These are phyloP conservation scores for Teleiodes luculella DNA, from an alignment of 2,888 invertebrate species.

Conservation along the genomic window DNA sequence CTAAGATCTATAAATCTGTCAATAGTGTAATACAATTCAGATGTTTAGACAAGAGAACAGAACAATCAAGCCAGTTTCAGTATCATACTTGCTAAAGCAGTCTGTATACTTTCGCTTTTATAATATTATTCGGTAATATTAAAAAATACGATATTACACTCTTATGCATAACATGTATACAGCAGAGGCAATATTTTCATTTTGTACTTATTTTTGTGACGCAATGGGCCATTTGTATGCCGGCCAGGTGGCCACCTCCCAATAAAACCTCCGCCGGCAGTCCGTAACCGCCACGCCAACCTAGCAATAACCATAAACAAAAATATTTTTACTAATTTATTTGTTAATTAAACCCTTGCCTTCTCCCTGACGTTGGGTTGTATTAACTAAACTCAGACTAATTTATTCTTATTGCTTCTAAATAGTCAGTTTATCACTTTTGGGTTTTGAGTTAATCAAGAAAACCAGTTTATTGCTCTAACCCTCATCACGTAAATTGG, in stretches of 20 bases:
- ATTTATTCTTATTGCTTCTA: neutral
- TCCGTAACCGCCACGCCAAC: constrained; percentile 7
- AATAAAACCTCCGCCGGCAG: constrained; percentile 6
- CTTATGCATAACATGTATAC: too few relatives aligned
- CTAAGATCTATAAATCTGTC: too few relatives aligned
- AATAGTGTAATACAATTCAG: too few relatives aligned
- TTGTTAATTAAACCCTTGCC: constrained; percentile 17
- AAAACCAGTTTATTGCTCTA: too few relatives aligned
- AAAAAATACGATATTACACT: too few relatives aligned
- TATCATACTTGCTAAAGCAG: too few relatives aligned
- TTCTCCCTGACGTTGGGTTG: neutral
- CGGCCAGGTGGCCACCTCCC: constrained; percentile 9
- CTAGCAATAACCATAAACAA: constrained; percentile 25
- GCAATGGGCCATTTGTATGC: constrained; percentile 10
- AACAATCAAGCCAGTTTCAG: too few relatives aligned
- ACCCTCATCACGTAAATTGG: too few relatives aligned
- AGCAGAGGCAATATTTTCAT: neutral
- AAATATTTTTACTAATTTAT: constrained; percentile 16
- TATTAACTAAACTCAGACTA: neutral
- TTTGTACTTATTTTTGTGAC: neutral
- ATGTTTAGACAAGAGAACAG: too few relatives aligned
- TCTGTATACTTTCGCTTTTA: too few relatives aligned
- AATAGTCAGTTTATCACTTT: constrained; percentile 1
- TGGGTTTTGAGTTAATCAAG: neutral
- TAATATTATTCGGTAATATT: too few relatives aligned